Base-by-base conservation (phyloP, 2,113 vertebrate species). In the Corythornis madagascariensis region DNA sequence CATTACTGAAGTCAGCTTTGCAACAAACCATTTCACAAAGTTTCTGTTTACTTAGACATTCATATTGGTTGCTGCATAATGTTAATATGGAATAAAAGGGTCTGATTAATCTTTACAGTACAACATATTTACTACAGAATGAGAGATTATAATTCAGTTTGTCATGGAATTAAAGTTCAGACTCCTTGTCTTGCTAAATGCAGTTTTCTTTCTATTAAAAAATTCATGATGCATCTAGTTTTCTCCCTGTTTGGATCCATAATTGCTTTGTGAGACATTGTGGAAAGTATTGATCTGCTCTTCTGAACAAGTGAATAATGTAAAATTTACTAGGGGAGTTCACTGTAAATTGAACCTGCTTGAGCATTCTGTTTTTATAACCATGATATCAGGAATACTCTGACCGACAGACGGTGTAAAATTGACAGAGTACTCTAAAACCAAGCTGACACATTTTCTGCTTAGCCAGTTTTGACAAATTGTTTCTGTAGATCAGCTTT, bases 11-110 rank as follows among this genome's bases (percentile, higher is more conserved):
- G 93, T 94, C 97, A 97, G 94, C 96, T 94, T 77, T 88, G 89
- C 90, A 96, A 96, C 96, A 97, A 96, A 96, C 94, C 86, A 83
- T 96, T 97, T 96, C 88, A 96, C 67, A 70, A 96, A 97, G 87
- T 95, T 93, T 96, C 65, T 97, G 59, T 97, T 97, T 97, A 96
- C 91, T 77, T 95, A 95, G 67, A 93, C 94, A 92, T 93, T 97
- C 92, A 66, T 95, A 75, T 93, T 92, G 86, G 93, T 97, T 97
- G 96, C 96, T 98, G 96, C 97, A 79, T 96, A 97, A 96, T 90
- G 80, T 93, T 97, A 97, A 97, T 97, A 96, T 94, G 92, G 95
- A 97, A 97, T 97, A 98, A 97, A 98, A 96, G 91, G 84, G 97
- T 88, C 93, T 95, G 90, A 94, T 97, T 97, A 97, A 96, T 97